Percentiles rank a stretch among this genome's conserved stretches.
Evolutionary conservation across 2,797 vertebrate genomes (phyloP).

Genomic region (Leptatherina wallacei): DNA sequence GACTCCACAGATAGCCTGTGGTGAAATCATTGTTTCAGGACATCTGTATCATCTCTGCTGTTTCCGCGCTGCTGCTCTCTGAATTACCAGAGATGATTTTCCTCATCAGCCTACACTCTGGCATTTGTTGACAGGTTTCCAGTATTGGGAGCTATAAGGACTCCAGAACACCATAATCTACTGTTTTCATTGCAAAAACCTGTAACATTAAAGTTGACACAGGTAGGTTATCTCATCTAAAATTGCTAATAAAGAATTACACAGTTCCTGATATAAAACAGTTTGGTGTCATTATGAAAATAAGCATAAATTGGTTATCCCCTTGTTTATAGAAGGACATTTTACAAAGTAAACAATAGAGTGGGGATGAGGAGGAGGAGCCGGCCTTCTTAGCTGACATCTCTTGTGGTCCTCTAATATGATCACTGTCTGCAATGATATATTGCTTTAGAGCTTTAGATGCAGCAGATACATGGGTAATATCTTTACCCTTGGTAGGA

Average conservation of each 20-base stretch:
- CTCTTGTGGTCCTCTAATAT: not conserved
- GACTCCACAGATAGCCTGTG: conserved; percentile 34
- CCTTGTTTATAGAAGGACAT: not conserved
- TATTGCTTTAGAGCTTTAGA: conserved; percentile 28
- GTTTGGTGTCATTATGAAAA: too few relatives aligned
- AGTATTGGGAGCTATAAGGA: not conserved
- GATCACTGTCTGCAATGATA: conserved; percentile 42
- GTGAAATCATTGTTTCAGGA: conserved; percentile 51
- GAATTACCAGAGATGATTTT: conserved; percentile 48
- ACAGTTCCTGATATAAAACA: too few relatives aligned
- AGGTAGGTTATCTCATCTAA: too few relatives aligned
- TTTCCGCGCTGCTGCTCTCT: conserved; percentile 50
- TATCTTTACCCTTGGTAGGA: not conserved
- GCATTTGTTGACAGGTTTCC: conserved; percentile 36
- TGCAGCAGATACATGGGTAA: conserved; percentile 10
- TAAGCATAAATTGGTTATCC: not conserved
- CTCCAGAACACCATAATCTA: not conserved
- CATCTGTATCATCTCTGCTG: conserved; percentile 54
- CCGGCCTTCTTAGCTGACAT: conserved; percentile 21
- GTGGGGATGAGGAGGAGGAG: not conserved
- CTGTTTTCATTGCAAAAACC: too few relatives aligned
- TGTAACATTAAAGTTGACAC: too few relatives aligned
- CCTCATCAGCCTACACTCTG: conserved; percentile 17
- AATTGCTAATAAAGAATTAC: too few relatives aligned
- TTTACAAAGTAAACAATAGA: conserved; percentile 12